These are phyloP conservation scores for Eilema depressum DNA, from an alignment of 2,888 invertebrate species.

Conservation along the genomic window DNA sequence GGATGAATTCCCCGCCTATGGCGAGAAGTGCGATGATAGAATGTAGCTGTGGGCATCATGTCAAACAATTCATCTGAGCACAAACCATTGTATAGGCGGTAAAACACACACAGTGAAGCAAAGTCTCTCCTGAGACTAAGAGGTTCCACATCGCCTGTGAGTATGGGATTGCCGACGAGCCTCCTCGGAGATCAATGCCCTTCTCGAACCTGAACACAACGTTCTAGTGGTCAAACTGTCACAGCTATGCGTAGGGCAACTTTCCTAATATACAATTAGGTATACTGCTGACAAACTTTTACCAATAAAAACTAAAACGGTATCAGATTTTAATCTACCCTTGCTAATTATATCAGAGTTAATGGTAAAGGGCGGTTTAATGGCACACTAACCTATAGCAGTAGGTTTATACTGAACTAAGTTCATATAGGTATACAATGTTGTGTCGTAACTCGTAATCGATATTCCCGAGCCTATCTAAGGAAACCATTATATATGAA, in stretches of 20 bases:
- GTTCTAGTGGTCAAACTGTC: background rate
- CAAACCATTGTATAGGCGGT: too few relatives aligned
- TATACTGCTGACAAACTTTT: background rate
- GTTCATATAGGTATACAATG: background rate
- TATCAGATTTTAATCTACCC: constrained; percentile 23
- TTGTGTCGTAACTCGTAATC: constrained; percentile 8
- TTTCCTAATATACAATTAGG: background rate
- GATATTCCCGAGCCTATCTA: background rate
- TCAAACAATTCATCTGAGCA: too few relatives aligned
- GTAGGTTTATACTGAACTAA: constrained; percentile 10
- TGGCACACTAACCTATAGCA: constrained; percentile 35
- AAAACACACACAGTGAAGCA: too few relatives aligned
- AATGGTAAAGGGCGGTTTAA: constrained; percentile 20
- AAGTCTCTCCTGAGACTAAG: too few relatives aligned
- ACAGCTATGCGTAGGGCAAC: background rate
- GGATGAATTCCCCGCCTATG: too few relatives aligned
- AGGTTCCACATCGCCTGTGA: too few relatives aligned
- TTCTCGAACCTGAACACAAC: too few relatives aligned
- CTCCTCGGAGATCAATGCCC: too few relatives aligned
- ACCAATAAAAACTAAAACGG: constrained; percentile 7
- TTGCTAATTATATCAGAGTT: constrained; percentile 17
- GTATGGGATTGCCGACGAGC: too few relatives aligned
- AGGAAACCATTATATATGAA: background rate
- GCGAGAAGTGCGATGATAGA: too few relatives aligned
- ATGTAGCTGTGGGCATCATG: too few relatives aligned